Evolutionary conservation across 2,113 vertebrate species (phyloP).

Genomic region (Opisthocomus hoazin): DNA sequence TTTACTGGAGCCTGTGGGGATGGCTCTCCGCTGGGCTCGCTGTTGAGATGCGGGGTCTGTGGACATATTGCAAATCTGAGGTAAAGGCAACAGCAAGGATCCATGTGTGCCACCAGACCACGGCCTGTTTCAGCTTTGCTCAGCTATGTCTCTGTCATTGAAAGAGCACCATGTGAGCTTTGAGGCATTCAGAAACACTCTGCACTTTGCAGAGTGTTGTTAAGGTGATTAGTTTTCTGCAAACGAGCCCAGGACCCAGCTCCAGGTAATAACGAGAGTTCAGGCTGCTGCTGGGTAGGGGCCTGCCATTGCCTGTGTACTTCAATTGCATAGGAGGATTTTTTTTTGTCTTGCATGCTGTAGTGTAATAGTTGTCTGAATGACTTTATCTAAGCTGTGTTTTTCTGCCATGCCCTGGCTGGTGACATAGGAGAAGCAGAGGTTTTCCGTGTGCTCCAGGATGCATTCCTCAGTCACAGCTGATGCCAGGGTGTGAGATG

Average conservation of each 20-base stretch:
- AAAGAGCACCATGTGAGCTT: not conserved
- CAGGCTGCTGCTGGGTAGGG: not conserved
- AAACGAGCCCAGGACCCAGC: not conserved
- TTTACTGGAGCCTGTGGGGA: not conserved
- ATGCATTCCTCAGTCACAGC: not conserved
- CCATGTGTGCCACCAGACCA: not conserved
- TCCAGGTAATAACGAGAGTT: accelerated
- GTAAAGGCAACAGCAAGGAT: not conserved
- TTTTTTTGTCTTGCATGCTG: not conserved
- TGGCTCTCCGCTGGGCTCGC: not conserved
- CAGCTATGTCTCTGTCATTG: not conserved
- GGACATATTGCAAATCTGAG: not conserved
- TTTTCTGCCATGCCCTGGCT: not conserved
- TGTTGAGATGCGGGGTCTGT: not conserved
- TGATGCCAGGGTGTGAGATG: not conserved
- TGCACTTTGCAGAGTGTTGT: not conserved
- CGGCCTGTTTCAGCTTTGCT: not conserved
- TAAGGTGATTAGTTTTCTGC: not conserved
- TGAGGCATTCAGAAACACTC: not conserved
- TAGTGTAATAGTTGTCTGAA: not conserved
- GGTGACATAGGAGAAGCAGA: not conserved
- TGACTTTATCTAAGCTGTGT: not conserved
- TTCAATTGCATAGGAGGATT: accelerated
- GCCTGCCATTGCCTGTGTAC: not conserved
- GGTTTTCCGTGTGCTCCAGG: not conserved